A percentile compares a stretch with the other conserved stretches of the same genome.
Evolutionary conservation across 2,888 invertebrate species (phyloP).

Genomic region (Aleiodes alternator): DNA sequence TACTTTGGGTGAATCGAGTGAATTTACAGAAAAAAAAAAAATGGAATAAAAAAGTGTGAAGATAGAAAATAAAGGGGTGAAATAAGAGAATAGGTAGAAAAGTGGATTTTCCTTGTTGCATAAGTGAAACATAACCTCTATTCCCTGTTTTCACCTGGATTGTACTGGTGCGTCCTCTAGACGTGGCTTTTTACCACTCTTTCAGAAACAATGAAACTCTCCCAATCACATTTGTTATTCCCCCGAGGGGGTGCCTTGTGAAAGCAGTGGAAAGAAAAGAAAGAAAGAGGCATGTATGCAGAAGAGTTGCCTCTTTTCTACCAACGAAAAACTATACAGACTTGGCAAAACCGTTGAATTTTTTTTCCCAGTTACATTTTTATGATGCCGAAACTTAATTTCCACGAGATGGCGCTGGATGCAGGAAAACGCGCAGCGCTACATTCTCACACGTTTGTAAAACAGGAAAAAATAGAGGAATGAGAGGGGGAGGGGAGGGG

Average conservation of each 20-base stretch:
- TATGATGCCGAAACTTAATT: conserved; percentile 66
- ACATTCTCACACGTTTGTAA: conserved; percentile 27
- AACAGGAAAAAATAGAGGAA: conserved; percentile 29
- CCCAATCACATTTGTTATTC: conserved; percentile 71
- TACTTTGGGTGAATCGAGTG: conserved; percentile 26
- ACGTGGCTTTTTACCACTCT: conserved; percentile 18
- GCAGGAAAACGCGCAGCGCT: conserved; percentile 8
- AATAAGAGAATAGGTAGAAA: not conserved
- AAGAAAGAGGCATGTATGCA: conserved; percentile 58
- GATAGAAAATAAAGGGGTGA: not conserved
- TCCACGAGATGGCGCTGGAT: conserved; percentile 46
- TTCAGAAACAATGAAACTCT: conserved; percentile 67
- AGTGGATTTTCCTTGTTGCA: conserved; percentile 59
- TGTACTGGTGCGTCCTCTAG: conserved; percentile 67
- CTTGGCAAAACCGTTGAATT: conserved; percentile 59
- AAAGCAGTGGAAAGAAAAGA: no score
- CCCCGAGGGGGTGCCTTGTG: conserved; percentile 44
- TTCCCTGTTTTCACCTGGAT: conserved; percentile 63
- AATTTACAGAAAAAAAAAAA: conserved; percentile 10
- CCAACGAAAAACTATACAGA: conserved; percentile 54
- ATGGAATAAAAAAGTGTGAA: not conserved
- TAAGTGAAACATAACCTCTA: conserved; percentile 72
- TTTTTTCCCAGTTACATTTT: conserved; percentile 63
- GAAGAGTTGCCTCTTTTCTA: conserved; percentile 39
- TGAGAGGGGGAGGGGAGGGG: conserved; percentile 35